Percentiles rank a stretch among this genome's conserved stretches.
These are phyloP conservation scores for Cavia porcellus DNA, from an alignment of 2,113 vertebrate species.

Conservation along the genomic window DNA sequence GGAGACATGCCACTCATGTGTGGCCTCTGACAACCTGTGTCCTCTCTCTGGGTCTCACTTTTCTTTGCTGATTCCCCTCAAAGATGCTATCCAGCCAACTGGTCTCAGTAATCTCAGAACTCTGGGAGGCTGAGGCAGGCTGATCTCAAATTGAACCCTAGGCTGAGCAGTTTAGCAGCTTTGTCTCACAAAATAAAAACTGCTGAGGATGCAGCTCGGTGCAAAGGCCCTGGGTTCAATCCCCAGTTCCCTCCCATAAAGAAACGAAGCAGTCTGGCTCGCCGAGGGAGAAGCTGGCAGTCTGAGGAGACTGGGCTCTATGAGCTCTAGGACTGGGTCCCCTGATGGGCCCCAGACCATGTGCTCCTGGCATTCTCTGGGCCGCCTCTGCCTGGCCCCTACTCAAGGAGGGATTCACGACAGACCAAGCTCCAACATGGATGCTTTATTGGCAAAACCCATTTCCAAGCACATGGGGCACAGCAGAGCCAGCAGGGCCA, in stretches of 20 bases:
- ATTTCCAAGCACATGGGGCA: slow-evolving; percentile 36
- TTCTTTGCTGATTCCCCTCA: background rate
- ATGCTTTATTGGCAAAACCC: slow-evolving; percentile 73
- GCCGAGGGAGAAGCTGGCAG: background rate
- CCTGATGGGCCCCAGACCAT: background rate
- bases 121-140: background rate
- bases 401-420: background rate
- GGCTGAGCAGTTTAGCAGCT: background rate
- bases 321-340: background rate
- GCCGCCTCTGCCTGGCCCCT: background rate
- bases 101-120: background rate
- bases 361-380: background rate
- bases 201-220: background rate
- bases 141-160: background rate
- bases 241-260: background rate
- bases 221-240: background rate
- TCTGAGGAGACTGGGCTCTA: background rate
- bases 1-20: background rate
- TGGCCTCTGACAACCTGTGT: background rate
- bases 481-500: background rate
- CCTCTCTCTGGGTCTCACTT: background rate
- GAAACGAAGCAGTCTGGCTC: background rate
- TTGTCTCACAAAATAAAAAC: background rate
- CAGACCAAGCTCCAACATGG: slow-evolving; percentile 10
- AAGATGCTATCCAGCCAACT: background rate